Conservation (phyloP, 2,113 vertebrate genomes). For the Semicossyphus pulcher region DNA sequence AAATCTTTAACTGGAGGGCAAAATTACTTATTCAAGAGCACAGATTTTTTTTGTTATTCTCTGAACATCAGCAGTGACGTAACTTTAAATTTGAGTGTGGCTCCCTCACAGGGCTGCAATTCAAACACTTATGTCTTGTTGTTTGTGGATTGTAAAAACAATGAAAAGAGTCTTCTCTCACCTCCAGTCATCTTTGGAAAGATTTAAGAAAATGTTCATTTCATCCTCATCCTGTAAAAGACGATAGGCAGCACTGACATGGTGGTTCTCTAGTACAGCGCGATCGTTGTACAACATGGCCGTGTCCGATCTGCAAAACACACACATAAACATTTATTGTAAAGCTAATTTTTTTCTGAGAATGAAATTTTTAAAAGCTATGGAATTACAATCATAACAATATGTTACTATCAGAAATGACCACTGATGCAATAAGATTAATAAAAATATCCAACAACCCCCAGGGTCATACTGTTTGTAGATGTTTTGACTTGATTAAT, state of each 20-base stretch:
- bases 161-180: slow-evolving; percentile 68
- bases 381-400: background rate
- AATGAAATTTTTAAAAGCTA: background rate
- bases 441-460: background rate
- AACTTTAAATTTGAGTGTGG: no score
- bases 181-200: slow-evolving; percentile 98
- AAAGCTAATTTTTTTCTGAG: slow-evolving; percentile 1
- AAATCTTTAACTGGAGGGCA: no score
- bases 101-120: no score
- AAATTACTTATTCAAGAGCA: no score
- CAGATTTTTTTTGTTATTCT: no score
- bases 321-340: background rate
- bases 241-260: slow-evolving; percentile 92
- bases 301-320: slow-evolving; percentile 87
- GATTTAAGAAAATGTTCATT: slow-evolving; percentile 93
- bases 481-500: background rate
- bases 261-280: slow-evolving; percentile 95
- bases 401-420: background rate
- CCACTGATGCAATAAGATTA: background rate
- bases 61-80: no score
- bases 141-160: no score
- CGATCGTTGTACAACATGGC: slow-evolving; percentile 96
- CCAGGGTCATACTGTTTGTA: background rate
- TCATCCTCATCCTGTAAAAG: slow-evolving; percentile 94
- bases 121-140: no score